These are phyloP conservation scores for Pseudomyrmex gracilis DNA, from an alignment of 1,140 invertebrate genomes.

Conservation along the genomic window DNA sequence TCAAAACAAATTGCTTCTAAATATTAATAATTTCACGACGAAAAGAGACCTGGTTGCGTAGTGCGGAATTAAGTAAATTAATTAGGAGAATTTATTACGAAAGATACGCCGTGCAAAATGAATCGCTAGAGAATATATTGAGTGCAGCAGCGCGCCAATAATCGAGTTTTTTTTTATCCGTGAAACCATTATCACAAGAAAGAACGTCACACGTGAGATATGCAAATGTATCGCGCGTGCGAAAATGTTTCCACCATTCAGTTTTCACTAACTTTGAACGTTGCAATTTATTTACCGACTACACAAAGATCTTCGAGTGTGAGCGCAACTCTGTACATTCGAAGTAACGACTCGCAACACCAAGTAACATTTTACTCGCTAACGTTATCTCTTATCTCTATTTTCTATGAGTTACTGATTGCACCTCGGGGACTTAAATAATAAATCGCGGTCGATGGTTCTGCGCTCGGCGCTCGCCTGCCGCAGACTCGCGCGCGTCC, in stretches of 20 bases:
- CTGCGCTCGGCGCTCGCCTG: background rate
- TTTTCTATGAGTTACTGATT: constrained; percentile 18
- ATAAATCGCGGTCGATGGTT: constrained; percentile 34
- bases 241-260: background rate
- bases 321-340: too few relatives aligned
- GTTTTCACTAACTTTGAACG: too few relatives aligned
- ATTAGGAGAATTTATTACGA: background rate
- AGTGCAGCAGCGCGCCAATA: too few relatives aligned
- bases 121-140: too few relatives aligned
- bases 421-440: constrained; percentile 36
- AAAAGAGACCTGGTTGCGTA: background rate
- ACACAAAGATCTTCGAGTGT: background rate
- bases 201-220: too few relatives aligned
- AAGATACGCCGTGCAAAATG: too few relatives aligned
- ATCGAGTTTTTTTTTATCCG: too few relatives aligned
- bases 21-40: constrained; percentile 8
- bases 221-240: too few relatives aligned
- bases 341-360: background rate
- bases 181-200: too few relatives aligned
- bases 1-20: constrained; percentile 21
- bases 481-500: background rate
- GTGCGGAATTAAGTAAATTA: background rate
- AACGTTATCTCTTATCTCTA: constrained; percentile 6
- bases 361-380: background rate
- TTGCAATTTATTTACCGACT: background rate